These are phyloP conservation scores for Psilopogon haemacephalus DNA, from an alignment of 2,113 vertebrate species.

Conservation along the genomic window DNA sequence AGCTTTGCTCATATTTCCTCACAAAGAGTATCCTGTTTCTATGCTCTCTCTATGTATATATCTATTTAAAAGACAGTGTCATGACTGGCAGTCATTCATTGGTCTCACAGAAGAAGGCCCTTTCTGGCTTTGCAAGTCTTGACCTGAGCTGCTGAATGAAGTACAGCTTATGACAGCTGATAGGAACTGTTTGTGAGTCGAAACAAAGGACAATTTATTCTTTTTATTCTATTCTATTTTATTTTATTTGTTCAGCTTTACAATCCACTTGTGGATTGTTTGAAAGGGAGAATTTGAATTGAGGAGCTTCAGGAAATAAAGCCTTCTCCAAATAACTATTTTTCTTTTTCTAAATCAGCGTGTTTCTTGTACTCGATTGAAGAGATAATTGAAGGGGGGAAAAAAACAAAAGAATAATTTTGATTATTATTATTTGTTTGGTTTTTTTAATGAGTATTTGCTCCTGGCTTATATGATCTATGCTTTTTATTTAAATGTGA, in stretches of 20 bases:
- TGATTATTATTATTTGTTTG: slow-evolving; percentile 30
- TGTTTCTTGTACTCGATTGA: slow-evolving; percentile 27
- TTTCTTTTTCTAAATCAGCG: not conserved
- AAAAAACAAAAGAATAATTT: not conserved
- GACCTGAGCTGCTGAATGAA: slow-evolving; percentile 9
- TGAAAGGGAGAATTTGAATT: not conserved
- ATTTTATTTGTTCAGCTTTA: not conserved
- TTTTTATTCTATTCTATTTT: not conserved
- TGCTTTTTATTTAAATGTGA: slow-evolving; percentile 65
- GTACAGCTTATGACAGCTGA: not conserved
- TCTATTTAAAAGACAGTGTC: not conserved
- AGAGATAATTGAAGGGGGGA: slow-evolving; percentile 27
- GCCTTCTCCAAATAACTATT: slow-evolving; percentile 27
- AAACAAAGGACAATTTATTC: not conserved
- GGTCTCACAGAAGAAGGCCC: not conserved
- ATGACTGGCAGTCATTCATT: not conserved
- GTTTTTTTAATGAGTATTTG: slow-evolving; percentile 25
- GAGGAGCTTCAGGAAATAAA: slow-evolving; percentile 21
- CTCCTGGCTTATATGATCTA: slow-evolving; percentile 47
- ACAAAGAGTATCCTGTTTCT: slow-evolving; percentile 11
- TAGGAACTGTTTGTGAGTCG: not conserved
- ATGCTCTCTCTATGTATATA: not conserved
- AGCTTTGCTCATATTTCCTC: not conserved
- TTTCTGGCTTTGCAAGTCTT: not conserved
- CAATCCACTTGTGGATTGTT: not conserved